Conservation (phyloP, 35 echinoderm and acorn worm genomes). For the Patiria miniata region DNA sequence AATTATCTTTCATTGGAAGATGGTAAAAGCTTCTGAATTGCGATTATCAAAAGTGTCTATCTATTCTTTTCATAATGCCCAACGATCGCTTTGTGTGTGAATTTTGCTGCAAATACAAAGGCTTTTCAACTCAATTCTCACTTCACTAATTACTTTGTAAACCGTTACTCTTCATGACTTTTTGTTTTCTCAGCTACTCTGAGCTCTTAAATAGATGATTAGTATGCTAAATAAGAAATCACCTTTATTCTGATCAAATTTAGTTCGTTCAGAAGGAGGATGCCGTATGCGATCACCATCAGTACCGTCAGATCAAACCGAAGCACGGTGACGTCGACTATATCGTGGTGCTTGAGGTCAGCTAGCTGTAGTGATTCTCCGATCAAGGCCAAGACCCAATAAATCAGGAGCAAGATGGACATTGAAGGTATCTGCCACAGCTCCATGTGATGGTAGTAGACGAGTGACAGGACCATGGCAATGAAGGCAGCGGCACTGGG, state of each 20-base stretch:
- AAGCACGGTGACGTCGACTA: background rate
- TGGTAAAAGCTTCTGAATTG: too few species aligned
- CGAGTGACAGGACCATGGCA: slow-evolving; percentile 11
- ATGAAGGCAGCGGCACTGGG: slow-evolving; percentile 2
- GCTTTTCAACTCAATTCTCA: too few species aligned
- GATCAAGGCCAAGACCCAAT: slow-evolving; percentile 24
- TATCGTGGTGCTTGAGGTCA: slow-evolving; percentile 25
- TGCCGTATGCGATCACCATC: background rate
- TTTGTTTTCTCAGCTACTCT: too few species aligned
- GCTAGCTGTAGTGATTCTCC: slow-evolving; percentile 35
- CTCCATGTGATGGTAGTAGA: slow-evolving; percentile 71
- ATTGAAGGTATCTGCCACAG: slow-evolving; percentile 38
- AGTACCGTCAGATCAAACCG: slow-evolving; percentile 15
- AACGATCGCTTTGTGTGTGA: too few species aligned
- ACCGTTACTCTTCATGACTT: too few species aligned
- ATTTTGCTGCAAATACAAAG: too few species aligned
- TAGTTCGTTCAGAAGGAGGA: background rate
- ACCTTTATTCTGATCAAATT: slow-evolving; percentile 38
- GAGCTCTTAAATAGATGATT: too few species aligned
- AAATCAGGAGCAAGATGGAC: slow-evolving; percentile 25
- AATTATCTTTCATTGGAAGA: too few species aligned
- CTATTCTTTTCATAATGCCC: too few species aligned
- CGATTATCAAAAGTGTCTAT: too few species aligned
- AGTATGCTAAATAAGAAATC: too few species aligned
- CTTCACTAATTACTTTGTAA: too few species aligned